These are phyloP conservation scores for Lepisosteus oculatus DNA, from an alignment of 2,113 vertebrate species.

Conservation along the genomic window DNA sequence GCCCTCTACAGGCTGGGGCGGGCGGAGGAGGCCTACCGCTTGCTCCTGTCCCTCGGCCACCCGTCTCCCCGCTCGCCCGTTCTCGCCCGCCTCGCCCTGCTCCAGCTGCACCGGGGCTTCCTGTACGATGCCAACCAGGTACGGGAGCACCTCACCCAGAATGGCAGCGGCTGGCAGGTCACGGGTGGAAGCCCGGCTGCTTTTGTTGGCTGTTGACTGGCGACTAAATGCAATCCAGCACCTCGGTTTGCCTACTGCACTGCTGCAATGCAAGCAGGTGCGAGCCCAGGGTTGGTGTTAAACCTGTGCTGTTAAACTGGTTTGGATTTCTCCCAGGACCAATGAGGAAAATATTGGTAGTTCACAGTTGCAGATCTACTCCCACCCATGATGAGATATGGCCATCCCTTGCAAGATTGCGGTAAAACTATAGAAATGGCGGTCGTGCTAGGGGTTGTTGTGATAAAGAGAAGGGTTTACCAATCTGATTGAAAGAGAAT, in stretches of 20 bases:
- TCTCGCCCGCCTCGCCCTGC: conserved; percentile 77
- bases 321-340: too few species aligned
- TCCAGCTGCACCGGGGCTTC: conserved; percentile 84
- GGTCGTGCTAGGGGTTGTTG: too few species aligned
- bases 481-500: too few species aligned
- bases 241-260: neutral
- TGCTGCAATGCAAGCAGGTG: too few species aligned
- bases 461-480: too few species aligned
- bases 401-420: too few species aligned
- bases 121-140: conserved; percentile 86
- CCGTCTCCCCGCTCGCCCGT: conserved; percentile 65
- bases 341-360: too few species aligned
- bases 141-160: neutral
- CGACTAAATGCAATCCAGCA: neutral
- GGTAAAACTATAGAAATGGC: too few species aligned
- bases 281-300: neutral
- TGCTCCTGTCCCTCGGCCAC: conserved; percentile 66
- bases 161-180: too few species aligned
- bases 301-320: neutral
- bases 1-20: conserved; percentile 80
- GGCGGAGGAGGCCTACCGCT: conserved; percentile 77
- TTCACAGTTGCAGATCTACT: too few species aligned
- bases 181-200: too few species aligned
- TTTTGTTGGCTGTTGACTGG: neutral
- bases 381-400: too few species aligned